Evolutionary conservation across 1,140 invertebrate species (phyloP).

Genomic region (Drosophila cardini): DNA sequence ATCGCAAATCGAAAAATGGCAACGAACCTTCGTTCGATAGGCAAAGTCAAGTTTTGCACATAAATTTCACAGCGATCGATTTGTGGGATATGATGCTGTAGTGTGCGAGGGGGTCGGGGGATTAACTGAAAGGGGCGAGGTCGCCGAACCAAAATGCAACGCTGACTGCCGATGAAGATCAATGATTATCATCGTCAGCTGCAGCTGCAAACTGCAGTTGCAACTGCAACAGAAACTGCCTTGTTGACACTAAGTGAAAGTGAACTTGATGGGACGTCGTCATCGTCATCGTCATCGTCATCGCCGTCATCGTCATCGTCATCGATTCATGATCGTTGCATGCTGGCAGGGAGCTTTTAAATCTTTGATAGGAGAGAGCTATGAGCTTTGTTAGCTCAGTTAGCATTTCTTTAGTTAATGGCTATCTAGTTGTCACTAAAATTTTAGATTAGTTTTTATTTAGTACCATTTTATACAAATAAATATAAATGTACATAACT

Average conservation of each 20-base stretch:
- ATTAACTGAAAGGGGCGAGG: slow-evolving; percentile 5
- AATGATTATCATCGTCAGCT: slow-evolving; percentile 80
- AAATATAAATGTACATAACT: too few species aligned
- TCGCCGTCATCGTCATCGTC: slow-evolving; percentile 13
- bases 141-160: slow-evolving; percentile 31
- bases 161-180: slow-evolving; percentile 72
- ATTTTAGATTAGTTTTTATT: background rate
- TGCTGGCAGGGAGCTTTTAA: slow-evolving; percentile 21
- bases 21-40: slow-evolving; percentile 79
- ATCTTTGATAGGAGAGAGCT: slow-evolving; percentile 9
- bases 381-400: background rate
- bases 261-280: slow-evolving; percentile 73
- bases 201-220: slow-evolving; percentile 38
- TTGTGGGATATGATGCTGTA: slow-evolving; percentile 20
- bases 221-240: slow-evolving; percentile 40
- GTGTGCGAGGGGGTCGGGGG: background rate
- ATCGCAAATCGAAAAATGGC: slow-evolving; percentile 64
- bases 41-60: slow-evolving; percentile 77
- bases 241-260: slow-evolving; percentile 82
- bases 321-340: slow-evolving; percentile 24
- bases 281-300: slow-evolving; percentile 18
- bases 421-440: background rate
- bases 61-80: slow-evolving; percentile 68
- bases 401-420: background rate
- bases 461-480: too few species aligned